phyloP scores from a whole-genome alignment of 1,140 invertebrate genomes.

The Aphelinus certus region DNA sequence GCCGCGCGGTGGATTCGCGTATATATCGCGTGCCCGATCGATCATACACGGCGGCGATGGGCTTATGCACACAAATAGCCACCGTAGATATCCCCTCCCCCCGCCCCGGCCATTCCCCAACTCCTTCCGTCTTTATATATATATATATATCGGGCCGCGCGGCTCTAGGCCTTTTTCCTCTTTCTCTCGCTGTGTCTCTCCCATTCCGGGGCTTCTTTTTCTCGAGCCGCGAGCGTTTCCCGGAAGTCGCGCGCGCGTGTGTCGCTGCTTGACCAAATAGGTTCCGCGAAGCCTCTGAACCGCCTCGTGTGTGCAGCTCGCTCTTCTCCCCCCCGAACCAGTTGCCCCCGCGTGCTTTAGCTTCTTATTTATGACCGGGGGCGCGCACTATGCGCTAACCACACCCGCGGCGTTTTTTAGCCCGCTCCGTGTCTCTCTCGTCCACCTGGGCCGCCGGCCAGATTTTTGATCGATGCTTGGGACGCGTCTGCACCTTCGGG shows the following conservation, averaged over 20 bases:
- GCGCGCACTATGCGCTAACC: slow-evolving; percentile 22
- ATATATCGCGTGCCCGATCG: slow-evolving; percentile 7
- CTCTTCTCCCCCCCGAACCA: neutral
- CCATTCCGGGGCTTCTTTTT: slow-evolving; percentile 1
- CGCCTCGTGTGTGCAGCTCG: slow-evolving; percentile 29
- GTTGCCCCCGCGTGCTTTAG: slow-evolving; percentile 31
- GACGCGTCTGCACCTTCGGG: neutral
- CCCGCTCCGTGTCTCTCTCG: slow-evolving; percentile 31
- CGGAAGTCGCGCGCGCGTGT: slow-evolving; percentile 45
- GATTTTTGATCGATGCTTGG: slow-evolving; percentile 33
- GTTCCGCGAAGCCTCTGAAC: slow-evolving; percentile 43
- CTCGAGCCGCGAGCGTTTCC: slow-evolving; percentile 41
- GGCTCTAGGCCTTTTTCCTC: neutral
- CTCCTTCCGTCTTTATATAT: no score
- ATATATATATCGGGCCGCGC: neutral
- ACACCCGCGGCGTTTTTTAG: neutral
- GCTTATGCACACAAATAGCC: no score
- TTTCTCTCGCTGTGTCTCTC: neutral
- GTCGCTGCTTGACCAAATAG: slow-evolving; percentile 46
- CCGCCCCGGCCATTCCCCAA: no score
- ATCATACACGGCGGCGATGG: neutral
- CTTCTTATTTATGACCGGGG: slow-evolving; percentile 47
- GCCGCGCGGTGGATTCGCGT: neutral
- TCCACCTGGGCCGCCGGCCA: slow-evolving; percentile 12
- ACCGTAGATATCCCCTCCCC: no score